Percentiles rank a stretch among this genome's conserved stretches.
Conservation (phyloP, 2,888 invertebrate species). For the Scaptodrosophila latifasciaeformis region DNA sequence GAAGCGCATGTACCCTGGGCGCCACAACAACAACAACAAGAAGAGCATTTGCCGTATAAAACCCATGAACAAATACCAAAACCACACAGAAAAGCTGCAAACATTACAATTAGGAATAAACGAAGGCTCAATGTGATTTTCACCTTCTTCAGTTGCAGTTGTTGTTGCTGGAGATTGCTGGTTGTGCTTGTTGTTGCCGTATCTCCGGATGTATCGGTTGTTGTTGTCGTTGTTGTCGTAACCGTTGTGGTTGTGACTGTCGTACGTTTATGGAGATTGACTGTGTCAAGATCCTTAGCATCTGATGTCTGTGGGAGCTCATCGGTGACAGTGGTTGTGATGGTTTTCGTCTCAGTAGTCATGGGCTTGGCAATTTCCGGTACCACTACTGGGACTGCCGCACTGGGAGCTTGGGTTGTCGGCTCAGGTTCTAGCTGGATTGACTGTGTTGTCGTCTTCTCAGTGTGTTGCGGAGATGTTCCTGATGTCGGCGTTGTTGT, state of each 20-base stretch:
- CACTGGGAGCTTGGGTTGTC: neutral
- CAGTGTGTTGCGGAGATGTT: constrained; percentile 13
- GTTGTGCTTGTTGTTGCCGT: constrained; percentile 48
- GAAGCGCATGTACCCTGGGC: constrained; percentile 5
- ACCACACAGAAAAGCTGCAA: constrained; percentile 74
- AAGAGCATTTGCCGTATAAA: constrained; percentile 61
- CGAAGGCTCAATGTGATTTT: constrained; percentile 74
- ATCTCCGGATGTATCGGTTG: constrained; percentile 49
- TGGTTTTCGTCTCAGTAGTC: neutral
- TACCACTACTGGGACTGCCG: neutral
- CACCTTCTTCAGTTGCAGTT: too few species aligned
- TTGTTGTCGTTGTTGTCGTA: constrained; percentile 65
- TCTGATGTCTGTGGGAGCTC: constrained; percentile 41
- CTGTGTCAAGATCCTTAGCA: constrained; percentile 31
- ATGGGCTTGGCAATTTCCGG: constrained; percentile 8
- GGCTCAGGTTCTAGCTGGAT: constrained; percentile 18
- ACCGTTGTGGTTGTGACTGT: constrained; percentile 67
- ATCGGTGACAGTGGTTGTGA: constrained; percentile 46
- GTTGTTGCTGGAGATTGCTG: constrained; percentile 58
- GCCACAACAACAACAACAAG: constrained; percentile 51
- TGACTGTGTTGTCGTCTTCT: constrained; percentile 19
- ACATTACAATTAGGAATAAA: constrained; percentile 71
- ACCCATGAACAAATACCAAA: constrained; percentile 75
- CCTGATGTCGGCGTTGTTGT: constrained; percentile 25
- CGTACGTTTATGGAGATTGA: constrained; percentile 52